Conservation (phyloP, 2,797 vertebrate genomes). For the Scolopax bukidnonensis region DNA sequence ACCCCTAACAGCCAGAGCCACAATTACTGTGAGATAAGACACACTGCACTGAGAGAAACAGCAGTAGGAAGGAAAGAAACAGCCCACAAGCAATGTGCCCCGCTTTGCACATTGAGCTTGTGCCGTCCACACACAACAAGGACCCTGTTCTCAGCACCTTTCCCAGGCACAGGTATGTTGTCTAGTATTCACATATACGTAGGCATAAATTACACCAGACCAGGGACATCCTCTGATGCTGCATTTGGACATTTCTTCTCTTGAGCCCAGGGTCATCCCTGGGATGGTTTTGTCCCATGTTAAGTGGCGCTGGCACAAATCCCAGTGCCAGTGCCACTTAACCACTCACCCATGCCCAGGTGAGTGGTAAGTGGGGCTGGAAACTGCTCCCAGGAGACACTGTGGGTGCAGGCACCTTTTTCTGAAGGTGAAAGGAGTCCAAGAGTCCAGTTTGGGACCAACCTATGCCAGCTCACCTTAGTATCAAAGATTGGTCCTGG, state of each 20-base stretch:
- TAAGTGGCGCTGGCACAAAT: not conserved
- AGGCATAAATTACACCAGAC: not conserved
- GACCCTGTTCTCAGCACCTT: not conserved
- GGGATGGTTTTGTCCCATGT: not conserved
- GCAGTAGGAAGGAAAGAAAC: not conserved
- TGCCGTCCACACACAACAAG: accelerated
- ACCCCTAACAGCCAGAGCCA: not conserved
- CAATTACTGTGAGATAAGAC: not conserved
- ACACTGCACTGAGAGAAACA: not conserved
- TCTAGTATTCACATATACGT: not conserved
- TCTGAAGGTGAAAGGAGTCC: not conserved
- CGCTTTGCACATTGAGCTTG: not conserved
- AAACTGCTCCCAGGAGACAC: not conserved
- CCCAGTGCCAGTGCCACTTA: not conserved
- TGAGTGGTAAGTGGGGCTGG: not conserved
- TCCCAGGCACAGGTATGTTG: not conserved
- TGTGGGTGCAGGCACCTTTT: not conserved
- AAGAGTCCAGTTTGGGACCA: not conserved
- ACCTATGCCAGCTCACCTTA: not conserved
- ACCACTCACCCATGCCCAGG: not conserved
- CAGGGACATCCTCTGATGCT: not conserved
- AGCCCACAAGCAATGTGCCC: not conserved
- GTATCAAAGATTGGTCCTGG: accelerated
- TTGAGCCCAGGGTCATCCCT: not conserved
- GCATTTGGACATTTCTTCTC: not conserved